Evolutionary conservation across 2,888 invertebrate species (phyloP).

Genomic region (Thereva nobilitata): DNA sequence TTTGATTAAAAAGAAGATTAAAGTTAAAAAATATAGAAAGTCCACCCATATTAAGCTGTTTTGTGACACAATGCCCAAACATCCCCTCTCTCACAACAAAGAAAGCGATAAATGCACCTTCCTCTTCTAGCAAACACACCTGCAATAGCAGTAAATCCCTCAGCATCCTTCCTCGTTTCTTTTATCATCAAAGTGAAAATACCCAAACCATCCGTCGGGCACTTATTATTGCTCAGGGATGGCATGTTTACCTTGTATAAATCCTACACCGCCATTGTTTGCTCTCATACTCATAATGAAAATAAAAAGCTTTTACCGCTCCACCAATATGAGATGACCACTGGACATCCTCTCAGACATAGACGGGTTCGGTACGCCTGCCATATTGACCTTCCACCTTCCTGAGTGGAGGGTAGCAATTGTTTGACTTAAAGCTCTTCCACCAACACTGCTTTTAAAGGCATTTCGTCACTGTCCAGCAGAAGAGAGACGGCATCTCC

Average conservation of each 20-base stretch:
- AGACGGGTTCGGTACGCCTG: constrained; percentile 19
- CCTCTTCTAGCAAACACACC: no score
- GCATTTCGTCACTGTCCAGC: constrained; percentile 28
- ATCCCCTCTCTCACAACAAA: no score
- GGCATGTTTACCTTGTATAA: constrained; percentile 32
- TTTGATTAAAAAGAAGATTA: no score
- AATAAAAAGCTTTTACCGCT: constrained; percentile 46
- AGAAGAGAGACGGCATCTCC: constrained; percentile 1
- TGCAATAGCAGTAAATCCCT: no score
- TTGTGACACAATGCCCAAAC: no score
- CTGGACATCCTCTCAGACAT: constrained; percentile 40
- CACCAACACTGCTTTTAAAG: constrained; percentile 11
- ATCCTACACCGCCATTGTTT: constrained; percentile 42
- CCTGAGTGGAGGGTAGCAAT: constrained; percentile 14
- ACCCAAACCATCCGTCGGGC: constrained; percentile 5
- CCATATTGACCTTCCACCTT: constrained; percentile 32
- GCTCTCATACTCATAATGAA: constrained; percentile 47
- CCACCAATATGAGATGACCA: constrained; percentile 40
- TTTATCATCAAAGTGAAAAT: no score
- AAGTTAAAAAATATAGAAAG: no score
- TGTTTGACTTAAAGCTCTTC: constrained; percentile 30
- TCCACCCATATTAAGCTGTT: no score
- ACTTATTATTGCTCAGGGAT: constrained; percentile 29
- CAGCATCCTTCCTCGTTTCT: no score
- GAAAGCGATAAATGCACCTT: no score